Evolutionary conservation across 1,140 invertebrate species (phyloP).

Genomic region (Myzus persicae): DNA sequence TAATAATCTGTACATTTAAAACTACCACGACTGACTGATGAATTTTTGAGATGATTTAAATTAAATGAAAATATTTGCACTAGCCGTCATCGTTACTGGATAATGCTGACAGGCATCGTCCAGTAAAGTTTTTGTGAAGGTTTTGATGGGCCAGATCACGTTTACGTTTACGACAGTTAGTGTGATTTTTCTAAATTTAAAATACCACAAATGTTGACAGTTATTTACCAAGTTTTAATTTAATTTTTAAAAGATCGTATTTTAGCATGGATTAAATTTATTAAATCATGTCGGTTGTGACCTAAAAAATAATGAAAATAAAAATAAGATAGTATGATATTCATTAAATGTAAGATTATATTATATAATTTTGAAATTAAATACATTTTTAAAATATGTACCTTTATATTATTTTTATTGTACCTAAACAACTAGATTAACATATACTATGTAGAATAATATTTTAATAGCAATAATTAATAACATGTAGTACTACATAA

Average conservation of each 20-base stretch:
- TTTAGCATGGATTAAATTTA: constrained; percentile 3
- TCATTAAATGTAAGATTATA: neutral
- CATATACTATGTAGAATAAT: neutral
- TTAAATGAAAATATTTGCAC: constrained; percentile 48
- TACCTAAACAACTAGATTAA: neutral
- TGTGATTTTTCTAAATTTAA: constrained; percentile 15
- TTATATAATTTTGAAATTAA: neutral
- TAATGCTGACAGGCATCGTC: constrained; percentile 34
- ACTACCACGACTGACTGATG: constrained; percentile 5
- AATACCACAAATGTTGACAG: constrained; percentile 33
- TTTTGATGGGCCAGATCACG: neutral
- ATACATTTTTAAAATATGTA: neutral
- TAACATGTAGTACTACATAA: neutral
- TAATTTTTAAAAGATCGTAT: constrained; percentile 1
- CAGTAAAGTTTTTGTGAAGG: constrained; percentile 31
- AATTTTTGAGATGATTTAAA: constrained; percentile 24
- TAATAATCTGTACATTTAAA: neutral
- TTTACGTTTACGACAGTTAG: constrained; percentile 27
- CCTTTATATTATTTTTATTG: no score
- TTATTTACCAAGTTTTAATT: constrained; percentile 28
- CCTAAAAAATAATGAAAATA: neutral
- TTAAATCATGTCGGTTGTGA: neutral
- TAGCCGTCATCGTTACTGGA: neutral
- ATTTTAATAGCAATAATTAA: neutral
- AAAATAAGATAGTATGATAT: neutral